A percentile compares a stretch with the other conserved stretches of the same genome.
phyloP scores from a whole-genome alignment of 2,888 invertebrate genomes.

The Tipula helvola region DNA sequence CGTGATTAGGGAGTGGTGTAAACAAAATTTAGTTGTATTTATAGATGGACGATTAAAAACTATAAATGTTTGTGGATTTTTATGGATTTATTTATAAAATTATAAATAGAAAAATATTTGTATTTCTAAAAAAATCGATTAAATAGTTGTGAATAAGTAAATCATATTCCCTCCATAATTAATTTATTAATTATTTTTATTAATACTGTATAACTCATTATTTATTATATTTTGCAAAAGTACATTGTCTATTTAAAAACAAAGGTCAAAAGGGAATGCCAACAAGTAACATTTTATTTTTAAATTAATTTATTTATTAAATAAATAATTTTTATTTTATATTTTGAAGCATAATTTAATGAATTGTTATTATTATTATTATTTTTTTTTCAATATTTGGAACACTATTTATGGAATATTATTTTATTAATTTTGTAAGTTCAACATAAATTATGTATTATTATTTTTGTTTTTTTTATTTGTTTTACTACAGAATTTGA shows the following conservation, averaged over 20 bases:
- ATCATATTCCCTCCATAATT: too few species aligned
- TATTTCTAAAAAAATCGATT: too few species aligned
- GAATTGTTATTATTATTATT: background rate
- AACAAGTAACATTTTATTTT: conserved; percentile 9
- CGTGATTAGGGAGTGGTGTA: too few species aligned
- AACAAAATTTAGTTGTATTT: too few species aligned
- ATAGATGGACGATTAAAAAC: too few species aligned
- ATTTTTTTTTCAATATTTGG: background rate
- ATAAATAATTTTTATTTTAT: background rate
- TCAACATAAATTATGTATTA: background rate
- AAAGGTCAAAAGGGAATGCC: conserved; percentile 11
- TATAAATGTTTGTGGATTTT: too few species aligned
- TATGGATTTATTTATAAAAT: too few species aligned
- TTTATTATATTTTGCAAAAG: background rate
- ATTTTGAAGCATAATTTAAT: background rate
- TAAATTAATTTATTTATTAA: background rate
- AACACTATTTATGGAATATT: background rate
- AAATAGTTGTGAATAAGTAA: too few species aligned
- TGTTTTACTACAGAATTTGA: background rate
- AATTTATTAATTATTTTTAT: too few species aligned
- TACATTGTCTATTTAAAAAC: background rate
- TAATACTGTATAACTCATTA: background rate
- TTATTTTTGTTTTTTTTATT: background rate
- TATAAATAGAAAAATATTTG: too few species aligned
- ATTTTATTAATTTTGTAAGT: background rate